Conservation (phyloP, 2,113 vertebrate genomes). For the Eubucco bourcierii region DNA sequence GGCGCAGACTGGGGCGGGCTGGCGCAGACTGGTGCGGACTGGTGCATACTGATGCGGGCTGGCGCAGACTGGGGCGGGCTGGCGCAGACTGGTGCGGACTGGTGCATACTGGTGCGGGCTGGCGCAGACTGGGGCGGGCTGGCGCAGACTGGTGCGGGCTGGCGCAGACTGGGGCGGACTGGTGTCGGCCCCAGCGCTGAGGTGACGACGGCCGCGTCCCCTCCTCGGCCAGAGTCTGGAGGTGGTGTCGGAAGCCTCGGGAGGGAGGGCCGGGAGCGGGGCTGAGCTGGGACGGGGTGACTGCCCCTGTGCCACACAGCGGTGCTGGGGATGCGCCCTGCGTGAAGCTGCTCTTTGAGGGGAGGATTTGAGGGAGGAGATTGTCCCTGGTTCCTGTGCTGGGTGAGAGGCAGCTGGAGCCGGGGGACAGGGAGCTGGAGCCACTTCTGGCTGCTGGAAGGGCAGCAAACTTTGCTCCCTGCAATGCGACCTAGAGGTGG, state of each 20-base stretch:
- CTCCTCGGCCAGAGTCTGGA: fast-evolving
- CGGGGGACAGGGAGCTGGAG: neutral
- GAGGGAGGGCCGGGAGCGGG: neutral
- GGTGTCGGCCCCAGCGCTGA: no score
- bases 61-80: neutral
- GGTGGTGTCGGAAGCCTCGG: neutral
- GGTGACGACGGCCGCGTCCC: neutral
- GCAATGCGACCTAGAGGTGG: neutral
- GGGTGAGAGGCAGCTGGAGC: neutral
- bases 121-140: no score
- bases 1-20: no score
- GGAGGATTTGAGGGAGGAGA: neutral
- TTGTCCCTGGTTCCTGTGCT: no score
- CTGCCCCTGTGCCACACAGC: neutral
- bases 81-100: no score
- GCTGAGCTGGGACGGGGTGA: neutral
- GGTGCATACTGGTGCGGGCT: neutral
- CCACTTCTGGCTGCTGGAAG: no score
- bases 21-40: no score
- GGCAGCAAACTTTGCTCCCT: neutral
- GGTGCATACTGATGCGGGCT: no score
- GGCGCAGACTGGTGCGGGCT: no score
- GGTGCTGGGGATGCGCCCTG: no score
- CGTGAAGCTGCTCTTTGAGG: neutral
- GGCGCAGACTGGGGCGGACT: neutral